Evolutionary conservation across 1,140 invertebrate species (phyloP), one percentile per base, ranked within the genome.

Genomic region (Trachymyrmex cornetzi): DNA sequence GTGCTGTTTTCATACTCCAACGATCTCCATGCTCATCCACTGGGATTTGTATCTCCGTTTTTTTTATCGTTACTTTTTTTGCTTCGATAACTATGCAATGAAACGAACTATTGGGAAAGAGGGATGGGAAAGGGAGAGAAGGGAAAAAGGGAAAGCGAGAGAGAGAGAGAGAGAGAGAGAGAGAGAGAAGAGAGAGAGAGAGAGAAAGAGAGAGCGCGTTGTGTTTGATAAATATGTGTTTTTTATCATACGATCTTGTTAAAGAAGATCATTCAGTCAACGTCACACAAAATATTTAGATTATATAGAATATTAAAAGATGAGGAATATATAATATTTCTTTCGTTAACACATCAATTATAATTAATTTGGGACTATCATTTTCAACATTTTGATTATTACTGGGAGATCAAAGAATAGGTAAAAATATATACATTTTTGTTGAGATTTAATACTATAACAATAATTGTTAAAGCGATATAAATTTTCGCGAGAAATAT

Each of bases 11-110:
- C 69, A 55, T 55, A 84, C 80, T 84, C 77, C 77, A 90, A 79
- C 80, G 90, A 89, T 88, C 89, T 77, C 69, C 72, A 80, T 53
- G 44, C 61, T 74, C 85, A 44, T 75, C 86, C 71, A 85, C 75
- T 77, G 85, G 67, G 86, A 85, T 84, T 90, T 89, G 87, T 86
- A 89, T 90, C 69, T 81, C 77, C 77, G 79, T 71, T 88, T 91
- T 87, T 87, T 77, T 66, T 71, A 86, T 55, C 38, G n/a, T 27
- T 80, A 57, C 55, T 71, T 64, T 64, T 77, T 77, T 87, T 69
- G 82, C 74, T 87, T 77, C n/a, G 57, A 77, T 75, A 59, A 50
- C 81, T 27, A 48, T 59, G 57, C 69, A 16, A 84, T 75, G 69
- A 63, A 84, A 84, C 75, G 66, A 22, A 9, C 59, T 55, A 86